Evolutionary conservation across 2,888 invertebrate species (phyloP).

Genomic region (Ceriagrion tenellum): DNA sequence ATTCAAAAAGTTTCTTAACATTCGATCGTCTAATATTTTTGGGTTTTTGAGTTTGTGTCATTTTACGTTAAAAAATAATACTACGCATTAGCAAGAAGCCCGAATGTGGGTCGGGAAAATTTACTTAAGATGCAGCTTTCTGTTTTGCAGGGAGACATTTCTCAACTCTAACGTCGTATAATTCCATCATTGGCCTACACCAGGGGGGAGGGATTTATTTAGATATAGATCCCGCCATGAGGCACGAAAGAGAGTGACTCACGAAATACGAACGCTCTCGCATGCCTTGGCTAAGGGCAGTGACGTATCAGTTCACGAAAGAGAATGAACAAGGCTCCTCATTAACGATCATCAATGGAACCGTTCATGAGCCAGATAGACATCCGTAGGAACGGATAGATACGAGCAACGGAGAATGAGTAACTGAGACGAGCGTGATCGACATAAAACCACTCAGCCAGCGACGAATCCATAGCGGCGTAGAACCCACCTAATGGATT

Average conservation of each 20-base stretch:
- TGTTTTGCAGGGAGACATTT: too few relatives aligned
- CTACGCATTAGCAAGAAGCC: too few relatives aligned
- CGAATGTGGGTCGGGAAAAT: too few relatives aligned
- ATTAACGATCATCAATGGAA: background rate
- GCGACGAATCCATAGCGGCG: background rate
- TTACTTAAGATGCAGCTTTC: too few relatives aligned
- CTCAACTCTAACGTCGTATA: background rate
- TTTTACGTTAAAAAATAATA: too few relatives aligned
- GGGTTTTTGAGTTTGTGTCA: too few relatives aligned
- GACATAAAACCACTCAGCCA: background rate
- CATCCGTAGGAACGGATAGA: background rate
- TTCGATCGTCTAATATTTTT: too few relatives aligned
- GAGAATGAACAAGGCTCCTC: background rate
- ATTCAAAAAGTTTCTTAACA: too few relatives aligned
- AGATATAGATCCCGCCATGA: background rate
- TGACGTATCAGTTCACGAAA: background rate
- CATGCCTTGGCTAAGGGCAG: background rate
- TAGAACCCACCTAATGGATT: background rate
- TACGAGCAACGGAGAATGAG: background rate
- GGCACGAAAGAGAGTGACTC: background rate
- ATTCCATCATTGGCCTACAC: background rate
- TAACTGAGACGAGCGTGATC: background rate
- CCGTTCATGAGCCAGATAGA: background rate
- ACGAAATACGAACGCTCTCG: background rate
- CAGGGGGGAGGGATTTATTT: background rate